These are phyloP conservation scores for Diuraphis noxia DNA, from an alignment of 1,140 invertebrate genomes.

Conservation along the genomic window DNA sequence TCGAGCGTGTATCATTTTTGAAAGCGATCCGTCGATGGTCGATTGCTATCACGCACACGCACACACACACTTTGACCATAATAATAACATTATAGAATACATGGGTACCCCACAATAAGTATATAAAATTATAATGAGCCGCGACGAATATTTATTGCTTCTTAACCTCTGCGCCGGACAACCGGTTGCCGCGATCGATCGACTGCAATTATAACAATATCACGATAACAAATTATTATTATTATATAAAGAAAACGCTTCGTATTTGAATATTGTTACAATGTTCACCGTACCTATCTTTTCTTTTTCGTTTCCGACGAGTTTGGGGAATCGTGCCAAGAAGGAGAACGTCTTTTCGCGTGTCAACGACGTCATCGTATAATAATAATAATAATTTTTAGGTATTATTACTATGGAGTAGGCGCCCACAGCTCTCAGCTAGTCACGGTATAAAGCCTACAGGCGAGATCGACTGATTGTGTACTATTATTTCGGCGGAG, in stretches of 20 bases:
- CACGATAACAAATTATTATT: no score
- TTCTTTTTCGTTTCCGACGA: not conserved
- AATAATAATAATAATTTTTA: no score
- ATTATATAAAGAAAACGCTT: not conserved
- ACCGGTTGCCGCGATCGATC: not conserved
- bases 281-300: not conserved
- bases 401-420: not conserved
- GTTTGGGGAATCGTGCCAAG: not conserved
- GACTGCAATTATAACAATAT: not conserved
- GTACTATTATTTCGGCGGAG: not conserved
- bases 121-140: not conserved
- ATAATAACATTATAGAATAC: not conserved
- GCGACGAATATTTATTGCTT: not conserved
- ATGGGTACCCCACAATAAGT: not conserved
- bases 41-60: not conserved
- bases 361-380: not conserved
- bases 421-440: not conserved
- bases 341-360: not conserved
- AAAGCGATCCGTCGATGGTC: not conserved
- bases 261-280: not conserved
- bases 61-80: not conserved
- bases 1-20: not conserved
- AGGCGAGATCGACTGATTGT: not conserved
- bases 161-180: not conserved
- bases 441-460: not conserved